Percentiles rank a stretch among this genome's conserved stretches.
Evolutionary conservation across 1,140 invertebrate genomes (phyloP).

Genomic region (Lutraria rhynchaena): DNA sequence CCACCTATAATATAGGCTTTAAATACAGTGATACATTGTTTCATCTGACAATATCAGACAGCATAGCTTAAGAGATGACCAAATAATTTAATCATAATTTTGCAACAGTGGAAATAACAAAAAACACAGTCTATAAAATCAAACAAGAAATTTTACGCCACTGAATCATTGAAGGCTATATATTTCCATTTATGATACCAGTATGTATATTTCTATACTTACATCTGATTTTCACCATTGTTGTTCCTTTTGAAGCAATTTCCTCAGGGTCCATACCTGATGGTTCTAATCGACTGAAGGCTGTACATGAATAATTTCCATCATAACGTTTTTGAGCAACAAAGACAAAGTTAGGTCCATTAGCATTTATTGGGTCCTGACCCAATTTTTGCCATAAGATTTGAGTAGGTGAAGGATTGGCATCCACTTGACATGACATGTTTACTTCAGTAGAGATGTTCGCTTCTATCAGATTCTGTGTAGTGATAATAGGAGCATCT

Average conservation of each 20-base stretch:
- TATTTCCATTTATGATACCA: no score
- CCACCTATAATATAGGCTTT: no score
- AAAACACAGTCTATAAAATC: no score
- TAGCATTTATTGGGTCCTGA: constrained; percentile 6
- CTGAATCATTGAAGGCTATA: no score
- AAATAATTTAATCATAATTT: no score
- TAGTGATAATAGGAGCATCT: constrained; percentile 65
- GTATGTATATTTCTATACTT: no score
- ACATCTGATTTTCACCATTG: constrained; percentile 45
- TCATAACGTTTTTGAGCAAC: constrained; percentile 16
- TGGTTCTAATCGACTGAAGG: constrained; percentile 37
- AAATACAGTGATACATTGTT: no score
- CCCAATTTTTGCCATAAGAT: constrained; percentile 63
- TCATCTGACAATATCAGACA: no score
- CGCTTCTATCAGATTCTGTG: constrained; percentile 32
- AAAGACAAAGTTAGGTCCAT: constrained; percentile 53
- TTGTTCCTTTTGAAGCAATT: constrained; percentile 25
- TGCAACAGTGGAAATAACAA: no score
- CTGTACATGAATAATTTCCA: constrained; percentile 55
- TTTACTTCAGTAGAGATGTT: constrained; percentile 60
- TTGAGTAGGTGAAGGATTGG: constrained; percentile 66
- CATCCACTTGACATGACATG: constrained; percentile 66
- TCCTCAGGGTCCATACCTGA: constrained; percentile 39
- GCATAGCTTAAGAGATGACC: no score
- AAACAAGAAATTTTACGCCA: no score